These are phyloP conservation scores for Anguilla marmorata DNA, from an alignment of 2,797 vertebrate species.

Conservation along the genomic window DNA sequence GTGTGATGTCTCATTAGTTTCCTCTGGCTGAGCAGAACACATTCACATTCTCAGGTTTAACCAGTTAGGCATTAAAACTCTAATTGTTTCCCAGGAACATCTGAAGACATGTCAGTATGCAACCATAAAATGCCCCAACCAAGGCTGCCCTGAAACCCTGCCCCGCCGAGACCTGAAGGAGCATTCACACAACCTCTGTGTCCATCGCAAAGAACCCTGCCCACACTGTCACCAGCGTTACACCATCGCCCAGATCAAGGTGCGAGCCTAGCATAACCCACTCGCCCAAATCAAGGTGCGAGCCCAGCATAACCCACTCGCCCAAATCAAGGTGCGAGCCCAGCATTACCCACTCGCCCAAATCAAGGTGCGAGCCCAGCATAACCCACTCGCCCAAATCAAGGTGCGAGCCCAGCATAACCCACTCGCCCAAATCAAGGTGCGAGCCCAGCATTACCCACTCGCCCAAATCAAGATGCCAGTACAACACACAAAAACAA, in stretches of 20 bases:
- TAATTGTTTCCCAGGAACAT: constrained; percentile 74
- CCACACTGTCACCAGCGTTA: constrained; percentile 50
- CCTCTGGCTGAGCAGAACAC: neutral
- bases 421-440: no score
- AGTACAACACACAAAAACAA: no score
- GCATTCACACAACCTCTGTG: constrained; percentile 70
- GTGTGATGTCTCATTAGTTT: neutral
- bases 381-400: neutral
- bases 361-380: neutral
- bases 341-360: no score
- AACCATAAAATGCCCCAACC: constrained; percentile 70
- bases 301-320: neutral
- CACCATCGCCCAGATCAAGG: constrained; percentile 43
- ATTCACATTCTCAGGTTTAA: neutral
- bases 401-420: neutral
- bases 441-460: no score
- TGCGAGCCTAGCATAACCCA: constrained; percentile 36
- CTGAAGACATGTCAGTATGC: constrained; percentile 80
- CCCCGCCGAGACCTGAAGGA: constrained; percentile 74
- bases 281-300: constrained; percentile 46
- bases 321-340: no score
- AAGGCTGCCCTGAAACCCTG: constrained; percentile 70
- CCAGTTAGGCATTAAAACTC: neutral
- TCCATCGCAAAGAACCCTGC: constrained; percentile 70
- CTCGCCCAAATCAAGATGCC: no score